Evolutionary conservation across 2,888 invertebrate genomes (phyloP), one percentile per base, ranked within the genome.

Genomic region (Mystacides longicornis): DNA sequence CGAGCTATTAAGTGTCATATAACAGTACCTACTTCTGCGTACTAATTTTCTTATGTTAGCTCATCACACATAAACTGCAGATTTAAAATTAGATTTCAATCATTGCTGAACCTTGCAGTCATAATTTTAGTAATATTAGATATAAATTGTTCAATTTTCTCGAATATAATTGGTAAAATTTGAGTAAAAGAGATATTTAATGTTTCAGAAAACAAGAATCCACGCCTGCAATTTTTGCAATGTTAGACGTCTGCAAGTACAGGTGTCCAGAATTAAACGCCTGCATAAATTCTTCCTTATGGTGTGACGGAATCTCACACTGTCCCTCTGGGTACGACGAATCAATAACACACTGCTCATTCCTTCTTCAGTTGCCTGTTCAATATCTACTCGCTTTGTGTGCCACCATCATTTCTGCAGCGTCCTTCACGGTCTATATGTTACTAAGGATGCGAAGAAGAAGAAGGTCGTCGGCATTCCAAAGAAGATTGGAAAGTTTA

Each of bases 241-340:
- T 83, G 66, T 74, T 82, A 46, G 86, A 85, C 55, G 88, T 89
- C 64, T 90, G 90, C 66, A 79, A 81, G 60, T 83, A 84, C 69
- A 81, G 85, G 47, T 91, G 91, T 67, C 81, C 86, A 2, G 89
- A 89, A 54, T 71, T 91, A 60, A 86, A 88, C 67, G 90, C 89
- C 14, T 91, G 90, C 69, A 89, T 90, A 61, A 83, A 86, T 65
- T 78, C 85, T 0, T 82, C 84, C 48, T 78, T 90, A 52, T 89
- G 90, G 89, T 91, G 90, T 65, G 89, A 90, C 65, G 89, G 89
- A 18, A 70, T 81, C 33, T 72, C 79, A 50, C 89, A 91, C 68
- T 91, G 91, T 66, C 90, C 90, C 9, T 84, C 82, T 2, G 89
- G 88, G 0, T 83, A 85, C 62, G 90, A 91, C 71, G 89, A 90